Evolutionary conservation across 2,113 vertebrate species (phyloP).

Genomic region (Willisornis vidua): DNA sequence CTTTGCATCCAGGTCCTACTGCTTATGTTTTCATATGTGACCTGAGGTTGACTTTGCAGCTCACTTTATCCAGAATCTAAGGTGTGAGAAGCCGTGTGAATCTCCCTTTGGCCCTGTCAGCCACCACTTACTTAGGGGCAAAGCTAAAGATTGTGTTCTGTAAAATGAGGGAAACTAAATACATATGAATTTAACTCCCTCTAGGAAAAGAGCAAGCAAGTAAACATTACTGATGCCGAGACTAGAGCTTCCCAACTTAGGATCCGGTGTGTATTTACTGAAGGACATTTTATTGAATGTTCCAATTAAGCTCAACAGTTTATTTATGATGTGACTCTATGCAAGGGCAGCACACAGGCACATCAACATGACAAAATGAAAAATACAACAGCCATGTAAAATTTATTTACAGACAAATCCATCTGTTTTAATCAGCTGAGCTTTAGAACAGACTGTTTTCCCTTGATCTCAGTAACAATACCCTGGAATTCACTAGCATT

Average conservation of each 20-base stretch:
- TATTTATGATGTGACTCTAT: slow-evolving; percentile 39
- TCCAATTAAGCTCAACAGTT: background rate
- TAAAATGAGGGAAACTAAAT: background rate
- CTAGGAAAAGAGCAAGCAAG: background rate
- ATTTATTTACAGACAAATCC: slow-evolving; percentile 43
- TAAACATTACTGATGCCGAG: background rate
- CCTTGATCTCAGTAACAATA: slow-evolving; percentile 33
- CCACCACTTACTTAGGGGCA: background rate
- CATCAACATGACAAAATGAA: background rate
- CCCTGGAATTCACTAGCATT: background rate
- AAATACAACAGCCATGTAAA: slow-evolving; percentile 23
- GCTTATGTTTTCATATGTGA: background rate
- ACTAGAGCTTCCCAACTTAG: background rate
- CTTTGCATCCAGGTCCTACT: background rate
- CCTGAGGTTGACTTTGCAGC: background rate
- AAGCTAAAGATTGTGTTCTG: background rate
- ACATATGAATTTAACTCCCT: background rate
- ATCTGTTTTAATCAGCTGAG: slow-evolving; percentile 55
- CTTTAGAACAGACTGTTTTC: slow-evolving; percentile 39
- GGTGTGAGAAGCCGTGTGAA: background rate
- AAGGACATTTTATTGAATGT: slow-evolving; percentile 2
- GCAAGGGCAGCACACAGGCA: background rate
- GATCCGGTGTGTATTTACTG: background rate
- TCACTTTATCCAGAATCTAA: background rate
- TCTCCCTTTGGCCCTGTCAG: background rate